phyloP scores from a whole-genome alignment of 2,888 invertebrate species.

The Odontomyia ornata region DNA sequence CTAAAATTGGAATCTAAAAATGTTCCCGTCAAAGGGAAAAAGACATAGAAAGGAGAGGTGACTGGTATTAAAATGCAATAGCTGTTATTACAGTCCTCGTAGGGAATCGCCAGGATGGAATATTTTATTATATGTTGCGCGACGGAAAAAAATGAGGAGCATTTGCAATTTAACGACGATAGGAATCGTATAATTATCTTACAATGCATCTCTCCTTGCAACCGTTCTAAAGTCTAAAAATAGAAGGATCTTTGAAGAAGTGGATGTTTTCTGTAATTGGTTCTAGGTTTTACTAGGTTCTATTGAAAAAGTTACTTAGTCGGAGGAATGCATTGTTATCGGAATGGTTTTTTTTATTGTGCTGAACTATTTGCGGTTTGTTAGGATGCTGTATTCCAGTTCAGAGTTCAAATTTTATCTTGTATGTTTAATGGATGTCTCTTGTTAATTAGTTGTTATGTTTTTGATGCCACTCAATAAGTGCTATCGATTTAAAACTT shows the following conservation, averaged over 20 bases:
- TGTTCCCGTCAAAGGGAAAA: constrained; percentile 8
- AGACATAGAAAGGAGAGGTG: constrained; percentile 1
- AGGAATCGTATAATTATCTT: constrained; percentile 32
- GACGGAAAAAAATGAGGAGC: neutral
- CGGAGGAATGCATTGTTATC: too few relatives aligned
- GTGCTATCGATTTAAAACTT: too few relatives aligned
- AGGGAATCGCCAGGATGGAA: constrained; percentile 14
- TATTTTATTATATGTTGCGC: constrained; percentile 8
- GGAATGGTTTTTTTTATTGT: too few relatives aligned
- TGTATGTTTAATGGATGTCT: too few relatives aligned
- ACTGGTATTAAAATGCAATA: constrained; percentile 33
- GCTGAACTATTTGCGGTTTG: too few relatives aligned
- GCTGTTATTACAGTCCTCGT: constrained; percentile 23
- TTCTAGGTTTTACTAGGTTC: neutral
- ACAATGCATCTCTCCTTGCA: constrained; percentile 2
- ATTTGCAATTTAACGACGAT: constrained; percentile 22
- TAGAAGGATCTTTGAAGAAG: neutral
- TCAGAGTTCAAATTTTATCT: too few relatives aligned
- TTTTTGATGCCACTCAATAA: too few relatives aligned
- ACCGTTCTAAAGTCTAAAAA: constrained; percentile 5
- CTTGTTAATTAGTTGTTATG: too few relatives aligned
- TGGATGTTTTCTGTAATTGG: constrained; percentile 10
- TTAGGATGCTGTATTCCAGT: too few relatives aligned
- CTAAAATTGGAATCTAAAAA: constrained; percentile 39
- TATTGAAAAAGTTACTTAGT: neutral